phyloP scores from a whole-genome alignment of 2,113 vertebrate species.

The Anoura caudifer region DNA sequence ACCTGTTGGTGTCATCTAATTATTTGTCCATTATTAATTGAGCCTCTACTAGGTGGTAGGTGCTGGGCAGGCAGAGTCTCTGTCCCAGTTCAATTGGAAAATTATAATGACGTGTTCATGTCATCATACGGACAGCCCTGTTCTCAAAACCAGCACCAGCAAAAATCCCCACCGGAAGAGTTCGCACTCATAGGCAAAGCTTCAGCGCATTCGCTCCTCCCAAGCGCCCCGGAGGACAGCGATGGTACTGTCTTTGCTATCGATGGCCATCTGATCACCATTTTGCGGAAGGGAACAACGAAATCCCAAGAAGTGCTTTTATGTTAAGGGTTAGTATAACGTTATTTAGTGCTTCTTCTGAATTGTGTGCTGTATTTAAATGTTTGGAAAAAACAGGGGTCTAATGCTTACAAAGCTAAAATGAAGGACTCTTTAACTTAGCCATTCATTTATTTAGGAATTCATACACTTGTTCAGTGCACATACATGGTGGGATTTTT shows the following conservation, averaged over 20 bases:
- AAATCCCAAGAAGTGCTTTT: neutral
- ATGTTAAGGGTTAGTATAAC: neutral
- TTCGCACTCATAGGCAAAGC: neutral
- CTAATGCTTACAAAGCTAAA: neutral
- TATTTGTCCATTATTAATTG: rapidly evolving
- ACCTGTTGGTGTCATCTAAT: neutral
- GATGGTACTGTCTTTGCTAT: rapidly evolving
- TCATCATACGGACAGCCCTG: rapidly evolving
- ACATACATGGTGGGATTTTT: too few species aligned
- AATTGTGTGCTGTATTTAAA: neutral
- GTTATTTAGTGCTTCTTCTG: neutral
- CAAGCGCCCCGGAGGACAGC: neutral
- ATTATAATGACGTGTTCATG: rapidly evolving
- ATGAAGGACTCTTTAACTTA: neutral
- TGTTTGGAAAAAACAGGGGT: neutral
- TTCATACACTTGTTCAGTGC: neutral
- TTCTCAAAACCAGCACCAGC: neutral
- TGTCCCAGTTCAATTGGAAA: neutral
- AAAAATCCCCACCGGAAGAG: neutral
- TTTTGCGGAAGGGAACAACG: neutral
- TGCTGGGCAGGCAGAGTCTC: neutral
- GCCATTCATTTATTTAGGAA: neutral
- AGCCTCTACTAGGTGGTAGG: rapidly evolving
- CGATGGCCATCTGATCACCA: too few species aligned
- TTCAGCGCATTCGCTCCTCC: rapidly evolving